Evolutionary conservation across 2,113 vertebrate genomes (phyloP), one percentile per base, ranked within the genome.

Genomic region (Callionymus lyra): DNA sequence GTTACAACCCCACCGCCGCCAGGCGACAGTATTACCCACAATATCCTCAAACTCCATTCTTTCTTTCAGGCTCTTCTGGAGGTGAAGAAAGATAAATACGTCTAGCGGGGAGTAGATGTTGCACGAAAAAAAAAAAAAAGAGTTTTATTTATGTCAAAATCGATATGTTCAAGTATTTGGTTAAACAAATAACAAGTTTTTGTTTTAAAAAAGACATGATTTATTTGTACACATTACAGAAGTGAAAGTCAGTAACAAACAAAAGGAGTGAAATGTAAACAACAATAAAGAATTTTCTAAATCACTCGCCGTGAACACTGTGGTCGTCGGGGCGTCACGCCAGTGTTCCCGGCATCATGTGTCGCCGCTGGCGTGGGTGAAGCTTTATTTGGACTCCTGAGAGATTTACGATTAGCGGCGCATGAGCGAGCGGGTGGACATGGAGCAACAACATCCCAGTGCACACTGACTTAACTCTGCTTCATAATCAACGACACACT

Each of bases 1-100:
- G 14, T 43, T 12, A 44, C 4, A 10, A 27, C 6, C 1, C 31
- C 12, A 34, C 40, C 2, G 34, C 68, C 70, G 73, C 45, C 49
- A 76, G 71, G 50, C 6, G 1, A 58, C 75, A 57, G 47, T 21
- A 32, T 59, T 63, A 6, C 12, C 64, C 47, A 51, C 41, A 34
- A 11, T 41, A 15, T 6, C 15, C 15, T 38, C 9, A 9, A 15
- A n/a, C 10, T 12, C 6, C 6, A 12, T 39, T 52, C 61, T 77
- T 17, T 72, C 14, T 84, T 74, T 47, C 73, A 88, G 85, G 75
- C 60, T 33, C 50, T 80, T 65, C 59, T 85, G 64, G 77, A 83
- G 56, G 80, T 82, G 82, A 81, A 78, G 58, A 65, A 71, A 56
- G 77, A 82, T 13, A 73, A 84, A 38, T 81, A 77, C 11, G 59